Evolutionary conservation across 35 echinoderm and acorn worm species (phyloP).

Genomic region (Patiria miniata): DNA sequence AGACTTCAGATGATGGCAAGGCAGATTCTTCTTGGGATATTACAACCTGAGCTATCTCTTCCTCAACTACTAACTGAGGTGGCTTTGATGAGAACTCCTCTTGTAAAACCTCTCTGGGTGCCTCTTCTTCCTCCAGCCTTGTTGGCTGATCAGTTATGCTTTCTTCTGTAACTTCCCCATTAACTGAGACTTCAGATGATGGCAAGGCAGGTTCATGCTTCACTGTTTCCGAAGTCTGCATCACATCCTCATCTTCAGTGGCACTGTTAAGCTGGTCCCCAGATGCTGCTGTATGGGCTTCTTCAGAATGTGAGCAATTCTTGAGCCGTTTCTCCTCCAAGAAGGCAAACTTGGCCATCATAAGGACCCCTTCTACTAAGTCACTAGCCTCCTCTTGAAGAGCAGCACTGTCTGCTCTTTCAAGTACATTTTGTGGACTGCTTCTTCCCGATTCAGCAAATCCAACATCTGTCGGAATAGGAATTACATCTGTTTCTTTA

Average conservation of each 20-base stretch:
- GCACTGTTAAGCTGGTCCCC: background rate
- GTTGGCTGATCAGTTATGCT: too few species aligned
- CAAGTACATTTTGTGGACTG: background rate
- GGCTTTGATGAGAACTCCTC: too few species aligned
- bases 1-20: background rate
- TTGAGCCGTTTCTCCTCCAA: background rate
- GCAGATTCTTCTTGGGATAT: background rate
- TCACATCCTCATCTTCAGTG: background rate
- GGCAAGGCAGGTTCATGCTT: background rate
- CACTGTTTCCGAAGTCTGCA: background rate
- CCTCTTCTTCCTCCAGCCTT: too few species aligned
- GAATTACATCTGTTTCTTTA: background rate
- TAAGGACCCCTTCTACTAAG: background rate
- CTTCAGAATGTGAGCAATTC: background rate
- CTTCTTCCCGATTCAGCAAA: background rate
- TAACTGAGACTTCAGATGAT: background rate
- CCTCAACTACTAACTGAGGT: background rate
- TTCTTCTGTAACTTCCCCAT: background rate
- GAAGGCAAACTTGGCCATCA: background rate
- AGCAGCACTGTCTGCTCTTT: background rate
- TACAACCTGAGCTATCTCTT: background rate
- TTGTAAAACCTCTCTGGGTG: too few species aligned
- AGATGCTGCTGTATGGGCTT: background rate
- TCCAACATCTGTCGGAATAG: conserved; percentile 1
- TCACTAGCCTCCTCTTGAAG: background rate